A percentile compares a stretch with the other conserved stretches of the same genome.
These are phyloP conservation scores for Falcunculus frontatus DNA, from an alignment of 2,113 vertebrate species.

Conservation along the genomic window DNA sequence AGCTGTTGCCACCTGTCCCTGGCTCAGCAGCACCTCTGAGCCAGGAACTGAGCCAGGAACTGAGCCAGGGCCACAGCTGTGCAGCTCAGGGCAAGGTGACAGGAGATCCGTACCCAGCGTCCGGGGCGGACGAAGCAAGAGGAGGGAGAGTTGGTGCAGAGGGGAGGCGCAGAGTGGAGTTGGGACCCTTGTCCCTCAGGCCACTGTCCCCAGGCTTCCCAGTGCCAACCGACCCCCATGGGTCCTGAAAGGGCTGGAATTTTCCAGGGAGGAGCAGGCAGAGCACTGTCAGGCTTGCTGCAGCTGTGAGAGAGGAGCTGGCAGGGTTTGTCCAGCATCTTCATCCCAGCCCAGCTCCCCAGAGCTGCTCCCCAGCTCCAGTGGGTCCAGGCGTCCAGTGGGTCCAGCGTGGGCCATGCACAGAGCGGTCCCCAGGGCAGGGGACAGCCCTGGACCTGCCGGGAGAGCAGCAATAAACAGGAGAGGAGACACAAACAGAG, in stretches of 20 bases:
- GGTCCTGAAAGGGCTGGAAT: background rate
- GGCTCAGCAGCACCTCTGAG: background rate
- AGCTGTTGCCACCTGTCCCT: fast-evolving
- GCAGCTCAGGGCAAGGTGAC: background rate
- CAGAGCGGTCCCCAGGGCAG: background rate
- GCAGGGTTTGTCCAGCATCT: fast-evolving
- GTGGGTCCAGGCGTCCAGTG: fast-evolving
- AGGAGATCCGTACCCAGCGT: background rate
- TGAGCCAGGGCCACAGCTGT: fast-evolving
- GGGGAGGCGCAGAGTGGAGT: fast-evolving
- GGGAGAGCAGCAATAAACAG: background rate
- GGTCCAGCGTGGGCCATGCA: background rate
- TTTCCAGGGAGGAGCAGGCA: background rate
- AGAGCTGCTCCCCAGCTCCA: background rate
- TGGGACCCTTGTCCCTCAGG: background rate
- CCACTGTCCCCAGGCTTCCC: background rate
- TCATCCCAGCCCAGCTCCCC: background rate
- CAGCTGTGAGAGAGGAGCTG: background rate
- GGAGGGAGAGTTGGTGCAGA: background rate
- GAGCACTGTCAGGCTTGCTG: background rate
- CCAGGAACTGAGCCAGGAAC: background rate
- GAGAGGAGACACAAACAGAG: background rate
- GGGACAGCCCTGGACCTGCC: background rate
- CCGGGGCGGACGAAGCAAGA: fast-evolving
- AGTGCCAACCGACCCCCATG: background rate